Evolutionary conservation across 1,140 invertebrate genomes (phyloP).

Genomic region (Drosophila takahashii): DNA sequence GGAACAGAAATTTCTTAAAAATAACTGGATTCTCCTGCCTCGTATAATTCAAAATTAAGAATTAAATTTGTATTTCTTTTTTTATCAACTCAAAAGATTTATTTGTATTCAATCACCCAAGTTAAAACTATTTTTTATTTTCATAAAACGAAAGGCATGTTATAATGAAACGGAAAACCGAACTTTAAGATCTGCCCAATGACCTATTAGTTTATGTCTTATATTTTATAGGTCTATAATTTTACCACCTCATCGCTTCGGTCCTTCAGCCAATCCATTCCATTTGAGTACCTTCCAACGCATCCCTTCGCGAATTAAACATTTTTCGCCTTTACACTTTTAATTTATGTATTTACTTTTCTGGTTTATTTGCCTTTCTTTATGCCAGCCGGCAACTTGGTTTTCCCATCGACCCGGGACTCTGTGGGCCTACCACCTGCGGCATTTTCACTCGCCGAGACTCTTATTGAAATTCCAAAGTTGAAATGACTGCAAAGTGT

Average conservation of each 20-base stretch:
- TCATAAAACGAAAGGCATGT: no score
- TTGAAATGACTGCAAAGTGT: constrained; percentile 67
- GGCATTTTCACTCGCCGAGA: constrained; percentile 53
- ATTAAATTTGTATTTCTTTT: no score
- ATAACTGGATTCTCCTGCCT: no score
- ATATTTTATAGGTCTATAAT: background rate
- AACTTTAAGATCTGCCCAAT: no score
- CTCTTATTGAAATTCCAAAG: constrained; percentile 77
- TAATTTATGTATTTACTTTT: constrained; percentile 79
- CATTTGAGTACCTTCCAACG: constrained; percentile 42
- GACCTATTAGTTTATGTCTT: no score
- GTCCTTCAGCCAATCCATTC: constrained; percentile 43
- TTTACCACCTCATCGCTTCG: background rate
- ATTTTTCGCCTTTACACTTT: constrained; percentile 72
- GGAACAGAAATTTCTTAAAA: background rate
- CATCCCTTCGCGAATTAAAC: constrained; percentile 59
- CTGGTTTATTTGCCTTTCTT: constrained; percentile 65
- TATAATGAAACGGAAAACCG: no score
- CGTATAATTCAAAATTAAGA: no score
- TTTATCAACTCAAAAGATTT: no score
- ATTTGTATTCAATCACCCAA: no score
- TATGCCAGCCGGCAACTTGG: constrained; percentile 23
- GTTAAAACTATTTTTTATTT: no score
- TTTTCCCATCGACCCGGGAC: constrained; percentile 3
- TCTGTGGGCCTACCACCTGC: constrained; percentile 61